Evolutionary conservation across 2,888 invertebrate genomes (phyloP).

Genomic region (Schizaphis graminum): DNA sequence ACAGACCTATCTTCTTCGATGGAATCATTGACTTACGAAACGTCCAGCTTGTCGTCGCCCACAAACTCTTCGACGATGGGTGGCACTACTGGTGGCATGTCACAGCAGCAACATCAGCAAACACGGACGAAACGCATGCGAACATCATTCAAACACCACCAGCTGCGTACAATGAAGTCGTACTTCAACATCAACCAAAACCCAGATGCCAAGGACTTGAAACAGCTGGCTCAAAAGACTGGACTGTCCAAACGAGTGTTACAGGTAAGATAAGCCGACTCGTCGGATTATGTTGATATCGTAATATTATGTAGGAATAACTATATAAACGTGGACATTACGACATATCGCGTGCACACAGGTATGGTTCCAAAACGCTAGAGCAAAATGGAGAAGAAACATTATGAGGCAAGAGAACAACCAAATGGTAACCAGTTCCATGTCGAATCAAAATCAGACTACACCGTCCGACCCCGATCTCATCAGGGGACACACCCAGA

Average conservation of each 20-base stretch:
- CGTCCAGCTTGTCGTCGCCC: slow-evolving; percentile 69
- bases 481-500: slow-evolving; percentile 61
- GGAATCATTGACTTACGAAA: slow-evolving; percentile 81
- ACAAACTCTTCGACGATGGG: slow-evolving; percentile 65
- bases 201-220: slow-evolving; percentile 98
- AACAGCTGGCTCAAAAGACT: slow-evolving; percentile 98
- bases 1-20: slow-evolving; percentile 82
- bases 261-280: slow-evolving; percentile 80
- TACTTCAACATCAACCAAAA: slow-evolving; percentile 99
- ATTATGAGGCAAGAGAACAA: slow-evolving; percentile 86
- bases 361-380: slow-evolving; percentile 99
- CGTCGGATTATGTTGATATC: neutral
- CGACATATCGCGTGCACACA: slow-evolving; percentile 71
- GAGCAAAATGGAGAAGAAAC: slow-evolving; percentile 97
- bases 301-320: neutral
- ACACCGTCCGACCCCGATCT: slow-evolving; percentile 61
- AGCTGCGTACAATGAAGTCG: slow-evolving; percentile 98
- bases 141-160: slow-evolving; percentile 99
- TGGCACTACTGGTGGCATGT: slow-evolving; percentile 33
- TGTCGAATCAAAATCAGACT: slow-evolving; percentile 47
- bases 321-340: neutral
- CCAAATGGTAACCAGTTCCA: slow-evolving; percentile 67
- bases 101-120: slow-evolving; percentile 67
- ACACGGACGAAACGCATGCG: slow-evolving; percentile 93
- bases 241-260: slow-evolving; percentile 97